Conservation (phyloP, 2,888 invertebrate species). For the Diaphora mendica region DNA sequence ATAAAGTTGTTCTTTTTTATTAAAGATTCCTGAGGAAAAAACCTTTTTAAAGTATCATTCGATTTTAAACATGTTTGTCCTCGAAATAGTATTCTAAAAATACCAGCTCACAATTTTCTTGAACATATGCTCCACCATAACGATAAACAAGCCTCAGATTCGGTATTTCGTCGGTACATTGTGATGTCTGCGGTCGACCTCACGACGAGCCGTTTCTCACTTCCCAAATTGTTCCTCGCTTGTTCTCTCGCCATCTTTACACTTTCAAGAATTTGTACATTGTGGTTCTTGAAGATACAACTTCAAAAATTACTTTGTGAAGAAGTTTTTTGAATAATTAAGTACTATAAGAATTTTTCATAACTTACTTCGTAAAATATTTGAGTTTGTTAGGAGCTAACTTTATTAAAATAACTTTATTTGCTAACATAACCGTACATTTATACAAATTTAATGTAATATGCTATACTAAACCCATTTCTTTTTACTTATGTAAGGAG, state of each 20-base stretch:
- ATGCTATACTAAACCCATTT: neutral
- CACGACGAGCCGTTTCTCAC: neutral
- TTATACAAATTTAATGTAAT: neutral
- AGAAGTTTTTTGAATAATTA: neutral
- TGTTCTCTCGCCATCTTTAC: neutral
- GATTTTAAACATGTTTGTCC: no score
- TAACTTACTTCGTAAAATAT: neutral
- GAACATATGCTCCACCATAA: neutral
- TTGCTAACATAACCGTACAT: neutral
- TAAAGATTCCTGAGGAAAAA: no score
- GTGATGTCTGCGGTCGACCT: neutral
- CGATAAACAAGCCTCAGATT: neutral
- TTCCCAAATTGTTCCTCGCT: neutral
- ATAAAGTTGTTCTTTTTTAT: no score
- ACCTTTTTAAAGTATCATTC: no score
- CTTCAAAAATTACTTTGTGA: neutral
- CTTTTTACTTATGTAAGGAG: neutral
- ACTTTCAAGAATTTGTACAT: neutral
- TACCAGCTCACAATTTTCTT: neutral
- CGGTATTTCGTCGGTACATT: neutral
- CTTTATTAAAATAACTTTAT: neutral
- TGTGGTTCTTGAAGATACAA: neutral
- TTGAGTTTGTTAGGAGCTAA: neutral
- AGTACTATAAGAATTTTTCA: neutral
- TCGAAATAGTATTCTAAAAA: no score